Base-by-base conservation (phyloP, 2,888 invertebrate species). In the Hypolimnas misippus region DNA sequence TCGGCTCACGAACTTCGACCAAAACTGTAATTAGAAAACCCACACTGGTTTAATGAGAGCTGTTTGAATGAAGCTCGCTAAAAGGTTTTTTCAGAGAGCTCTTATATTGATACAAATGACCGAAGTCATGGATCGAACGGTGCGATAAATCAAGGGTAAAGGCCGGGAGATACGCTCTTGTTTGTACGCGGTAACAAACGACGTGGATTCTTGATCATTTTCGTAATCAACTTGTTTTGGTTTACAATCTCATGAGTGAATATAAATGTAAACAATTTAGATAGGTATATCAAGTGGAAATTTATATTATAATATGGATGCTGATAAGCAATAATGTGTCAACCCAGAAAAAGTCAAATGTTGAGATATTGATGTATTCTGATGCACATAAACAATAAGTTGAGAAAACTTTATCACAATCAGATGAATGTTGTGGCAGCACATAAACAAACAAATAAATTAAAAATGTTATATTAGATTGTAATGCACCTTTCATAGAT, bases 51-150 rank as follows among this genome's bases (percentile, higher is more conserved):
- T 57, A 67, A 57, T 58, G 62, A 62, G 57, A 31, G 35, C 40
- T 54, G 61, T 63, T 63, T 58, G 57, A 63, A 66, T 62, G 46
- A 61, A 49, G 55, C 42, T 54, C 79, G 81, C 78, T 87, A 86
- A 89, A 88, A 87, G 87, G 81, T 86, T 89, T 89, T 89, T 87
- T 84, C 81, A 71, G 72, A 76, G 73, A 73, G 73, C 65, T 57
- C 73, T 73, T 77, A 76, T 81, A 90, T 90, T 89, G 89, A 90
- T 86, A 91, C 82, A 87, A 90, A 91, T 85, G 87, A 81, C 74
- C 73, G 71, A 74, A 73, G 86, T 79, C 82, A 70, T 65, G 73
- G 67, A 81, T 86, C 78, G 85, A 84, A 81, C 82, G 74, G 63
- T 70, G 67, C 73, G 73, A 87, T 91, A 85, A 86, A 89, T 91